These are phyloP conservation scores for Oreocharis arfaki DNA, from an alignment of 2,113 vertebrate species.

Conservation along the genomic window DNA sequence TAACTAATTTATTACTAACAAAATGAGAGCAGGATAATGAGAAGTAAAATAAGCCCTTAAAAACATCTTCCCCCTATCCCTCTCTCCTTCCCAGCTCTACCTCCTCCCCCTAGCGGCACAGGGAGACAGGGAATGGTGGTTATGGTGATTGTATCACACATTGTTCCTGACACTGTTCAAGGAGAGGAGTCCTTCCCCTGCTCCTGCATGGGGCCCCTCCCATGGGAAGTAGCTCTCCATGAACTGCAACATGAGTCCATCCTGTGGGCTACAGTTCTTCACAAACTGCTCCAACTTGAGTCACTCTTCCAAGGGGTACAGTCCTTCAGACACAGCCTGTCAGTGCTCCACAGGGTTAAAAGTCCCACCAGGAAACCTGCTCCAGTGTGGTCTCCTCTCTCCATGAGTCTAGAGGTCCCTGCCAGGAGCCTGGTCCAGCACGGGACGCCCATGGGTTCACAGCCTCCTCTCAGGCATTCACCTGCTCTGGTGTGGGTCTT, in stretches of 20 bases:
- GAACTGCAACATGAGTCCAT: rapidly evolving
- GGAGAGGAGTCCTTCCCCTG: neutral
- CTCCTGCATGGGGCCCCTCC: rapidly evolving
- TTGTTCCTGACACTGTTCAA: neutral
- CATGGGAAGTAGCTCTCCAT: neutral
- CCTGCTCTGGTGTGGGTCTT: neutral
- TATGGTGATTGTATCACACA: rapidly evolving
- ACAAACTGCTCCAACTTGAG: rapidly evolving
- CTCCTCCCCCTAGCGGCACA: rapidly evolving
- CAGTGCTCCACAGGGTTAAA: rapidly evolving
- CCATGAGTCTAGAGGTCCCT: rapidly evolving
- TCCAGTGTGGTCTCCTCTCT: neutral
- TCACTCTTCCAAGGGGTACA: neutral
- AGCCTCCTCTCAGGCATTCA: neutral
- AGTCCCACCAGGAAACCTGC: neutral
- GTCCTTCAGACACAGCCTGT: neutral
- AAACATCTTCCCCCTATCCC: neutral
- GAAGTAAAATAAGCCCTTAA: neutral
- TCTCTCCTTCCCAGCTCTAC: neutral
- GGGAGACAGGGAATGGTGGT: neutral
- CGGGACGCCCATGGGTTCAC: rapidly evolving
- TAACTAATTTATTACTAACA: neutral
- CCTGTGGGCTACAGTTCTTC: neutral
- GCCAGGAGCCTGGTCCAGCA: neutral
- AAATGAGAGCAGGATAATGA: neutral